These are phyloP conservation scores for Semnopithecus entellus DNA, from an alignment of 2,113 vertebrate genomes.

Conservation along the genomic window DNA sequence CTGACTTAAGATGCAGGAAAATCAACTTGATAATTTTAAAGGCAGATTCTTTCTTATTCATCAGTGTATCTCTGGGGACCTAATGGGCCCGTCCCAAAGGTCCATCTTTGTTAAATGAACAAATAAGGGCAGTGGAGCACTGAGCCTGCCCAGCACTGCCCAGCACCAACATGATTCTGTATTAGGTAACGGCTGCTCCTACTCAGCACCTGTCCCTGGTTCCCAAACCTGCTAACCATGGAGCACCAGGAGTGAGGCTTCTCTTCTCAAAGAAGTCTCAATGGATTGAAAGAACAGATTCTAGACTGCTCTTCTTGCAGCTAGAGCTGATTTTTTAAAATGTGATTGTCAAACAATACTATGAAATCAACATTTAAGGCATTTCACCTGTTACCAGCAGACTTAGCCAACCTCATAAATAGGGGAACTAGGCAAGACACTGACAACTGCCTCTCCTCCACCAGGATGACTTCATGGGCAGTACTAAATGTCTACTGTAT, in stretches of 20 bases:
- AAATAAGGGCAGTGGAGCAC: neutral
- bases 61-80: too few relatives aligned
- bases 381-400: neutral
- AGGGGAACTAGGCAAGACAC: too few relatives aligned
- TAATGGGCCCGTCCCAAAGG: neutral
- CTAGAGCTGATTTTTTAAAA: neutral
- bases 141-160: neutral
- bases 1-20: neutral
- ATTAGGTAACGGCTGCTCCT: neutral
- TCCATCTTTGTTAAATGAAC: neutral
- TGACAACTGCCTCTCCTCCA: neutral
- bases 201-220: neutral
- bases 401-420: neutral
- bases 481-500: neutral
- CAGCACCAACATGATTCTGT: fast-evolving
- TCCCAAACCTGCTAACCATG: neutral
- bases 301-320: neutral
- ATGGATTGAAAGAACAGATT: neutral
- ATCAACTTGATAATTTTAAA: neutral
- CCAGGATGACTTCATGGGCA: neutral
- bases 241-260: neutral
- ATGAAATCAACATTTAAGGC: neutral
- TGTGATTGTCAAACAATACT: neutral
- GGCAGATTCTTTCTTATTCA: neutral
- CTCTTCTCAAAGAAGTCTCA: neutral